Conservation (phyloP, 2,113 vertebrate species). For the Nyctibius bracteatus region DNA sequence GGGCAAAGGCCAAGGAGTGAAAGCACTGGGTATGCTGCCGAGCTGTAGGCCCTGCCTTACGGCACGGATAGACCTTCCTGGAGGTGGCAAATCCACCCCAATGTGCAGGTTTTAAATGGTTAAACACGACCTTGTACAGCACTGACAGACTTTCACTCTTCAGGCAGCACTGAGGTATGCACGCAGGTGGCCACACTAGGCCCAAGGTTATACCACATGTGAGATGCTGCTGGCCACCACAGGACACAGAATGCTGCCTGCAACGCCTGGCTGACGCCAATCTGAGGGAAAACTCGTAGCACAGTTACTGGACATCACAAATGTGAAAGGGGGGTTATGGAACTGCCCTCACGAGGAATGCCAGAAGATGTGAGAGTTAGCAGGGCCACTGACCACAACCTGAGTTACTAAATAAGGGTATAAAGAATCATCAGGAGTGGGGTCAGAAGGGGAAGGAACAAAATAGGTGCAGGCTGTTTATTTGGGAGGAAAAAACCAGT, state of each 20-base stretch:
- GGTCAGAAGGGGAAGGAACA: not conserved
- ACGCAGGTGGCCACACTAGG: not conserved
- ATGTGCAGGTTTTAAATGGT: not conserved
- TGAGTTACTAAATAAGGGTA: not conserved
- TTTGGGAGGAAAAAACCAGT: not conserved
- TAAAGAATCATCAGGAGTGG: not conserved
- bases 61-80: not conserved
- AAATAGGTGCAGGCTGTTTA: not conserved
- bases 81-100: too few relatives aligned
- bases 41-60: rapidly evolving
- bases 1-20: not conserved
- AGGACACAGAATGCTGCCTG: not conserved
- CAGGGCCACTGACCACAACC: not conserved
- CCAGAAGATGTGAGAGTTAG: not conserved
- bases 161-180: not conserved
- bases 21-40: rapidly evolving
- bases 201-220: too few relatives aligned
- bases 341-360: not conserved
- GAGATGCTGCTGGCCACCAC: not conserved
- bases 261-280: not conserved
- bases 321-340: too few relatives aligned
- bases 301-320: not conserved
- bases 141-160: not conserved
- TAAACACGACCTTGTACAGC: not conserved
- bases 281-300: too few relatives aligned